Conservation (phyloP, 2,797 vertebrate species). For the Helostoma temminkii region DNA sequence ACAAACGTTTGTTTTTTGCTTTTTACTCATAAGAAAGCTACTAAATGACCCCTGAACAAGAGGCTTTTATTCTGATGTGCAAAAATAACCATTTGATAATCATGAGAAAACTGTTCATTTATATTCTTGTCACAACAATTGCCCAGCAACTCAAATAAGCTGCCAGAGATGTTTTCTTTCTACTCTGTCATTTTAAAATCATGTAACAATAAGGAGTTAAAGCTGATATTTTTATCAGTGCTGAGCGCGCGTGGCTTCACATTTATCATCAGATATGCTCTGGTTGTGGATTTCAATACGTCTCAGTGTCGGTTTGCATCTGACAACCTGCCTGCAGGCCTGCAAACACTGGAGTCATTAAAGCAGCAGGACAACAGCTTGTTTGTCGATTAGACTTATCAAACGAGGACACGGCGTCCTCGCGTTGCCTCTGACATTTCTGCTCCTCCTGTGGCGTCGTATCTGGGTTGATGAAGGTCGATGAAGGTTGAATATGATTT, state of each 20-base stretch:
- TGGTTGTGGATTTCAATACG: slow-evolving; percentile 23
- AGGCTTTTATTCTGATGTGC: slow-evolving; percentile 41
- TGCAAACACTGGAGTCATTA: slow-evolving; percentile 29
- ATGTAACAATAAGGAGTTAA: slow-evolving; percentile 4
- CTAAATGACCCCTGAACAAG: slow-evolving; percentile 34
- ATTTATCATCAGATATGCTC: slow-evolving; percentile 32
- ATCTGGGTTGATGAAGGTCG: slow-evolving; percentile 40
- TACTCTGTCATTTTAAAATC: slow-evolving; percentile 23
- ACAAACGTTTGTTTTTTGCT: not conserved
- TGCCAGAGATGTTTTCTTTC: slow-evolving; percentile 28
- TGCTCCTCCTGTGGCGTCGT: slow-evolving; percentile 38
- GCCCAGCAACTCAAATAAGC: slow-evolving; percentile 22
- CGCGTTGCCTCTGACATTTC: slow-evolving; percentile 55
- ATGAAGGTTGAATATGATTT: slow-evolving; percentile 35
- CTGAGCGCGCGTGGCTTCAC: not conserved
- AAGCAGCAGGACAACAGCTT: slow-evolving; percentile 45
- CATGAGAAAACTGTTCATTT: slow-evolving; percentile 37
- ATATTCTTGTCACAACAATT: slow-evolving; percentile 41
- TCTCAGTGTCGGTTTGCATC: slow-evolving; percentile 28
- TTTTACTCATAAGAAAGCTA: slow-evolving; percentile 23
- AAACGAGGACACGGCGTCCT: slow-evolving; percentile 37
- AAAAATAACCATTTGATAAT: slow-evolving; percentile 48
- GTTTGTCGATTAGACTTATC: slow-evolving; percentile 37
- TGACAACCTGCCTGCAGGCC: slow-evolving; percentile 52
- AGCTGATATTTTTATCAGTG: slow-evolving; percentile 8